These are phyloP conservation scores for Hirtodrosophila cameraria DNA, from an alignment of 2,888 invertebrate genomes.

Conservation along the genomic window DNA sequence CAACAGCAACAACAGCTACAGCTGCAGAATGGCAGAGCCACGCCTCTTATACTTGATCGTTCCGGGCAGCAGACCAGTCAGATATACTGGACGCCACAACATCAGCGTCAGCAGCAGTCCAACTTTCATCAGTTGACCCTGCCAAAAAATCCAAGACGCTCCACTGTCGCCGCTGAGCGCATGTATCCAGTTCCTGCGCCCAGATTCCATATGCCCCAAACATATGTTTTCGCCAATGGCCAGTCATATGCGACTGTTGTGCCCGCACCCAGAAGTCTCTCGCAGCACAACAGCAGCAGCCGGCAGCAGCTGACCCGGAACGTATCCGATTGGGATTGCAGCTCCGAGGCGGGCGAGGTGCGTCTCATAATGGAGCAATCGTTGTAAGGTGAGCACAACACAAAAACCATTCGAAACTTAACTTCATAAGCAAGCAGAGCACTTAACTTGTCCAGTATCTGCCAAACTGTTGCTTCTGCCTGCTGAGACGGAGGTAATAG, in stretches of 20 bases:
- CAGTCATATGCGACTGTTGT: constrained; percentile 50
- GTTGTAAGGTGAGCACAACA: constrained; percentile 40
- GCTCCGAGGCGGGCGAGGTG: constrained; percentile 90
- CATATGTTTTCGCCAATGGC: constrained; percentile 36
- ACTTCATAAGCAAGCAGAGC: no score
- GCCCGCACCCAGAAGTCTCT: constrained; percentile 44
- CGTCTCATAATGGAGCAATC: constrained; percentile 85
- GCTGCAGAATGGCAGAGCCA: constrained; percentile 78
- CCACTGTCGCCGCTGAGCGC: constrained; percentile 56
- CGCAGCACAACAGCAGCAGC: constrained; percentile 22
- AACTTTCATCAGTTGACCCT: constrained; percentile 41
- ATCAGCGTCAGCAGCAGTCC: constrained; percentile 70
- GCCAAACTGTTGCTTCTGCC: no score
- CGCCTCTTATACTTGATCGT: constrained; percentile 82
- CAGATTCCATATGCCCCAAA: constrained; percentile 26
- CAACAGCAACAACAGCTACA: constrained; percentile 26
- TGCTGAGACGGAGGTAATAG: no score
- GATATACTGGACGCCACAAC: constrained; percentile 81
- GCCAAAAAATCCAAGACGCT: constrained; percentile 68
- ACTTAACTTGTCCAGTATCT: no score
- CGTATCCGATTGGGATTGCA: constrained; percentile 87
- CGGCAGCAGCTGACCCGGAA: constrained; percentile 31
- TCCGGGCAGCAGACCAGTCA: constrained; percentile 79
- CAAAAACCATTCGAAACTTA: no score
- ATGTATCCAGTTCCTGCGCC: constrained; percentile 66